These are phyloP conservation scores for Argya squamiceps DNA, from an alignment of 2,797 vertebrate genomes.

Conservation along the genomic window DNA sequence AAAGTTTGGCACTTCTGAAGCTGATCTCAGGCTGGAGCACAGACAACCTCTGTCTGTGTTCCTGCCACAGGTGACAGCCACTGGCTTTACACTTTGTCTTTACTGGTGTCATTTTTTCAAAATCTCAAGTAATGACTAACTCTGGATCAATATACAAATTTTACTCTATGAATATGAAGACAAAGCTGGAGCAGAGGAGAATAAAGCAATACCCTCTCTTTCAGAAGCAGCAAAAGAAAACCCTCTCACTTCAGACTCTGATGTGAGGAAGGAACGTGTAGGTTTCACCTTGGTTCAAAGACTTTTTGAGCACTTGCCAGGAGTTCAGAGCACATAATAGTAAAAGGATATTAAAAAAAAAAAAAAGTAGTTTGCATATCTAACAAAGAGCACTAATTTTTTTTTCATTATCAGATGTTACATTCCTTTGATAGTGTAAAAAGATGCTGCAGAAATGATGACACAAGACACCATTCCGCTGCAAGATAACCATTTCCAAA, in stretches of 20 bases:
- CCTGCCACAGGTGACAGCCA: background rate
- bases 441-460: slow-evolving; percentile 38
- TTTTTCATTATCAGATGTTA: slow-evolving; percentile 51
- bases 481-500: slow-evolving; percentile 47
- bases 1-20: background rate
- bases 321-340: slow-evolving; percentile 14
- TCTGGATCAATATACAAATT: background rate
- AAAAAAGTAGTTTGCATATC: background rate
- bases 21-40: background rate
- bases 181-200: background rate
- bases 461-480: slow-evolving; percentile 18
- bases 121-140: background rate
- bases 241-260: background rate
- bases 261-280: background rate
- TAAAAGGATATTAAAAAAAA: slow-evolving; percentile 38
- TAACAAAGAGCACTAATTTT: slow-evolving; percentile 28
- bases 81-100: background rate
- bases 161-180: background rate
- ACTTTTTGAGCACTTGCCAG: background rate
- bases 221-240: background rate
- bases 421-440: slow-evolving; percentile 9
- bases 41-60: fast-evolving
- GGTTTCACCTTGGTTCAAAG: slow-evolving; percentile 40
- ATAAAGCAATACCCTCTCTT: background rate
- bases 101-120: background rate